A percentile compares a stretch with the other conserved stretches of the same genome.
phyloP scores from a whole-genome alignment of 2,113 vertebrate species.

The Pomatostomus ruficeps region DNA sequence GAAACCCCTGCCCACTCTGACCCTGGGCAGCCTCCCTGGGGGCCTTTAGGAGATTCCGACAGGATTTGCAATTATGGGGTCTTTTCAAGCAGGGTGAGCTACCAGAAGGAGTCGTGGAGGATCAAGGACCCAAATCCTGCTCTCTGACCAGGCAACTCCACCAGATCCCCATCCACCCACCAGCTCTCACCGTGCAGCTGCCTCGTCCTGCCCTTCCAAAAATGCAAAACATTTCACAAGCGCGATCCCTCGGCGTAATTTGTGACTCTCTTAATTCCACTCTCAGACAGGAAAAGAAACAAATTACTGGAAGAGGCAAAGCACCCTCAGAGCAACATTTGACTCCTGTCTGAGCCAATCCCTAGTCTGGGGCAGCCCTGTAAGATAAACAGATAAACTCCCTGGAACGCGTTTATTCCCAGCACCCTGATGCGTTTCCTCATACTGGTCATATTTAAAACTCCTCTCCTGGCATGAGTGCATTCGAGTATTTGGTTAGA shows the following conservation, averaged over 20 bases:
- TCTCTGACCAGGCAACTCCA: background rate
- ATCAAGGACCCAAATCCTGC: background rate
- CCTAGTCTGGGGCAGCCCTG: background rate
- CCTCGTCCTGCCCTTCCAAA: background rate
- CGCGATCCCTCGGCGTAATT: fast-evolving
- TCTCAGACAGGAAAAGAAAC: background rate
- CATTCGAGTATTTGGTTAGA: background rate
- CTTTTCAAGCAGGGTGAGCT: background rate
- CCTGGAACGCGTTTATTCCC: background rate
- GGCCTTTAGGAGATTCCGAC: background rate
- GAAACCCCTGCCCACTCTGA: background rate
- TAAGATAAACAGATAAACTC: background rate
- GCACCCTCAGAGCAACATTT: background rate
- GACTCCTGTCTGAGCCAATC: background rate
- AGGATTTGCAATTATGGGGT: background rate
- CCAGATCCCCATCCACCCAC: background rate
- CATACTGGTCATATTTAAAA: background rate
- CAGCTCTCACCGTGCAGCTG: fast-evolving
- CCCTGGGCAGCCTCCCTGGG: background rate
- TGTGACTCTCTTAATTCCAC: background rate
- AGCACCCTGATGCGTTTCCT: background rate
- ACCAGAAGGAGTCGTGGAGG: background rate
- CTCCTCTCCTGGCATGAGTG: background rate
- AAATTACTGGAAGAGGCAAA: background rate
- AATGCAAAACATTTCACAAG: background rate